Base-by-base conservation (phyloP, 2,888 invertebrate species). In the Homarus gammarus region DNA sequence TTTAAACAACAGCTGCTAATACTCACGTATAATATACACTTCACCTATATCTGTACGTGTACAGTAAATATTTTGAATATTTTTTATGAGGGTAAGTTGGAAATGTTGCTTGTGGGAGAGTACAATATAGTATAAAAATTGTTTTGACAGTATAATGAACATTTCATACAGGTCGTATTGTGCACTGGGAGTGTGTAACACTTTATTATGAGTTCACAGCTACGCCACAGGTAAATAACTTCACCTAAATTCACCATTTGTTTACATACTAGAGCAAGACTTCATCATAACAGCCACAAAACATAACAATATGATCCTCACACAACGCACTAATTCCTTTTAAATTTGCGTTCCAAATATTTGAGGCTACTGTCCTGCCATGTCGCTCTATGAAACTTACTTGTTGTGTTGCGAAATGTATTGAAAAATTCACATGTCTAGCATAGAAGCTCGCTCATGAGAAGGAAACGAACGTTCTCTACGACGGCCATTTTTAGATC, bases 401-500 rank as follows among this genome's bases (percentile, higher is more conserved):
- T 40, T 27, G 36, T 75, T 40, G 44, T 31, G 75, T n/a, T 22
- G 75, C 27, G 12, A 75, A 36, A 75, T 27, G 18, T 75, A 75
- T 40, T 49, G 27, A 44, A 49, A 49, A 75, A 10, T 27, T 44
- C 75, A n/a, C 75, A 75, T 75, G 15, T 44, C n/a, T 44, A 36
- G 79, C 64, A 64, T 10, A 38, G 38, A 38, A 27, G 2, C 38
- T 64, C 40, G 56, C 33, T 64, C 36, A 22, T 15, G 15, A 22
- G 64, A 38, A 49, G 56, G n/a, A 38, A 15, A 64, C 64, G 81
- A 81, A 64, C 64, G 64, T 44, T 82, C 49, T 44, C 70, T 27
- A 49, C 31, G 70, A 49, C 82, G 82, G 82, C 82, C 82, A 82
- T 82, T 82, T 82, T 82, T 70, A 49, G 44, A 22, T 27, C 44